Conservation (phyloP, 92 coral and sea anemone species). For the Epizoanthus fatuus region DNA sequence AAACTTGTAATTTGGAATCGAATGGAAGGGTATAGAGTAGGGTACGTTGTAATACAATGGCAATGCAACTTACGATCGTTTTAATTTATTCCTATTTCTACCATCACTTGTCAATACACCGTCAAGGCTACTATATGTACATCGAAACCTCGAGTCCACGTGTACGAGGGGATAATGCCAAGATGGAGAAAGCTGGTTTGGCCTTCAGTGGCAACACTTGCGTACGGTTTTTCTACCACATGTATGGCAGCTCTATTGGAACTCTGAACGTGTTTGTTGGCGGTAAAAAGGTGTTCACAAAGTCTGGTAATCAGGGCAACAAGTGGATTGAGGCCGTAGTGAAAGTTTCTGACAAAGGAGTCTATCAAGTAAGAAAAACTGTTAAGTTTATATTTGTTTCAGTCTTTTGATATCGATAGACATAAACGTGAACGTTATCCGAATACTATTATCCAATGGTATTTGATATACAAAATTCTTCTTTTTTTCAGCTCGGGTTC, state of each 20-base stretch:
- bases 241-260: background rate
- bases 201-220: slow-evolving; percentile 8
- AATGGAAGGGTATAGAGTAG: no score
- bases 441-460: no score
- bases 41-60: background rate
- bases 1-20: background rate
- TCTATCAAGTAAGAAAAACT: background rate
- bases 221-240: background rate
- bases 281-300: background rate
- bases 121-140: slow-evolving; percentile 15
- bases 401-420: no score
- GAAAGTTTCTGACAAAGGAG: background rate
- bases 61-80: background rate
- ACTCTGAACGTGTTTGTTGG: slow-evolving; percentile 7
- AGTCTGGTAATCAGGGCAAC: slow-evolving; percentile 9
- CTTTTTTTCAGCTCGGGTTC: no score
- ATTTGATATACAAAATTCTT: no score
- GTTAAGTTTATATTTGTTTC: no score
- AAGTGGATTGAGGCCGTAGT: slow-evolving; percentile 1
- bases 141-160: background rate
- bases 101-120: background rate
- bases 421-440: no score
- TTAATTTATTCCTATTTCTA: background rate
- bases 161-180: background rate
- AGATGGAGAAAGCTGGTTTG: background rate